Evolutionary conservation across 2,797 vertebrate species (phyloP).

Genomic region (Silurus lanzhouensis): DNA sequence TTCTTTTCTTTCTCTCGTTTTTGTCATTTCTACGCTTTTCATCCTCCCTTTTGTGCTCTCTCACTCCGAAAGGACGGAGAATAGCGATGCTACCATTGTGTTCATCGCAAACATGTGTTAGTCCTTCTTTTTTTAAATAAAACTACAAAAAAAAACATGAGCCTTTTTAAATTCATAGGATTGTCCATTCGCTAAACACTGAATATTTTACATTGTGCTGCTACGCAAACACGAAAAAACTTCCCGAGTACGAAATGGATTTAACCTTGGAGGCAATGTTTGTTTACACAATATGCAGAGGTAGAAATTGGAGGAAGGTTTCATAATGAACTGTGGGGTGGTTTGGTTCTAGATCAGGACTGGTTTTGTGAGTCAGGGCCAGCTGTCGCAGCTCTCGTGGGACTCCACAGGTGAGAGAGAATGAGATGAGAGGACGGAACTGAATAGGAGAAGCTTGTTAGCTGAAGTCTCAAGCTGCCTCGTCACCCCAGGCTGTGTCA

Average conservation of each 20-base stretch:
- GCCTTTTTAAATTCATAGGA: conserved; percentile 71
- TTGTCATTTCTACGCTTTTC: conserved; percentile 5
- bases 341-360: not conserved
- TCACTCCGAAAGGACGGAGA: conserved; percentile 2
- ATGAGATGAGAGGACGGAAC: not conserved
- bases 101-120: not conserved
- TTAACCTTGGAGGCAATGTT: conserved; percentile 29
- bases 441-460: not conserved
- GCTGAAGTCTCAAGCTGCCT: not conserved
- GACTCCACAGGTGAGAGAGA: not conserved
- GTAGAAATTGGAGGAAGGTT: not conserved
- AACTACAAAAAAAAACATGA: not conserved
- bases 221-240: not conserved
- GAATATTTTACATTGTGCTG: not conserved
- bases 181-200: conserved; percentile 44
- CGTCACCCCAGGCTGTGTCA: not conserved
- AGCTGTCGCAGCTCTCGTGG: not conserved
- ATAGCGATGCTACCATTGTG: conserved; percentile 5
- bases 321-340: not conserved
- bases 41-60: not conserved
- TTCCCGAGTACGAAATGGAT: not conserved
- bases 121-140: not conserved
- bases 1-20: conserved; percentile 13
- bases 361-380: not conserved
- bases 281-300: conserved; percentile 8